Evolutionary conservation across 53 echinoderm and acorn worm genomes (phyloP).

Genomic region (Antedon mediterranea): DNA sequence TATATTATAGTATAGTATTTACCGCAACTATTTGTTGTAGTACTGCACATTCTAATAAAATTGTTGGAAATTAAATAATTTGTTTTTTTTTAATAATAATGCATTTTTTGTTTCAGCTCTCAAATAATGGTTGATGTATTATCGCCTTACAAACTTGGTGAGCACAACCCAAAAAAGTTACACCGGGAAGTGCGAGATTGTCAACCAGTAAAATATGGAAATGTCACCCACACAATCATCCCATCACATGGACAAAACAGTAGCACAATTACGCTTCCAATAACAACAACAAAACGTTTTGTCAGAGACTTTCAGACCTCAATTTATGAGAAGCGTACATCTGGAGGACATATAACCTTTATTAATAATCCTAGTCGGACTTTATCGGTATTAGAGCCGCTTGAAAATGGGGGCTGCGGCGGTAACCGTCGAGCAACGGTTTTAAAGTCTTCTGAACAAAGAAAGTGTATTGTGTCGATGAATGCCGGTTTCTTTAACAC

Average conservation of each 20-base stretch:
- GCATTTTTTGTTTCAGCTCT: background rate
- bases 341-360: conserved; percentile 55
- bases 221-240: conserved; percentile 52
- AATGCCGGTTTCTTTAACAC: conserved; percentile 94
- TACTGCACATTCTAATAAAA: no score
- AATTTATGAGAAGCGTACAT: conserved; percentile 7
- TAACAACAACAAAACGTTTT: conserved; percentile 37
- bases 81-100: no score
- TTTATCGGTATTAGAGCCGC: conserved; percentile 73
- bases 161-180: conserved; percentile 45
- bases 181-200: conserved; percentile 62
- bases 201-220: conserved; percentile 62
- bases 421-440: conserved; percentile 37
- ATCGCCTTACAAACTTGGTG: conserved; percentile 41
- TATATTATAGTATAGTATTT: no score
- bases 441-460: conserved; percentile 38
- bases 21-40: no score
- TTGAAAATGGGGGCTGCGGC: conserved; percentile 45
- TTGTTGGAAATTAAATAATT: no score
- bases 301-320: conserved; percentile 31
- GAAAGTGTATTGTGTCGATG: conserved; percentile 56
- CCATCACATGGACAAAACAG: conserved; percentile 22
- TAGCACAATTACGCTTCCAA: conserved; percentile 37
- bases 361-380: conserved; percentile 51
- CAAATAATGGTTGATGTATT: conserved; percentile 2